These are phyloP conservation scores for Altica lythri DNA, from an alignment of 2,888 invertebrate genomes.

Conservation along the genomic window DNA sequence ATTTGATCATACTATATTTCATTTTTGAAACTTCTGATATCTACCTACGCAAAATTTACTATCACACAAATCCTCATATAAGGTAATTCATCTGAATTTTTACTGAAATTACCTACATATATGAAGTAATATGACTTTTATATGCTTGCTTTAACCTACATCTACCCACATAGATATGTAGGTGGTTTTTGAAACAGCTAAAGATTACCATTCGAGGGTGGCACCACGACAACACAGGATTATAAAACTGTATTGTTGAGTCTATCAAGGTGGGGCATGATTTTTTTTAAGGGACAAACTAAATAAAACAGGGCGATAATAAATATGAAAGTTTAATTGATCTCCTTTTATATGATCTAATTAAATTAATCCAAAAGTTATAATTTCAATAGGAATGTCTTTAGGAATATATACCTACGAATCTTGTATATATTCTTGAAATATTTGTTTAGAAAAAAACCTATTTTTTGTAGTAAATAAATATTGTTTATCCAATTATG, in stretches of 20 bases:
- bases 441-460: no score
- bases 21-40: conserved; percentile 10
- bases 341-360: no score
- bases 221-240: conserved; percentile 14
- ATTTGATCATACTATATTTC: conserved; percentile 5
- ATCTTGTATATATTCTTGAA: no score
- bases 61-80: conserved; percentile 30
- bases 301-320: neutral
- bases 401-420: no score
- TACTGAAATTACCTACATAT: conserved; percentile 34
- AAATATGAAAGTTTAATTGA: no score
- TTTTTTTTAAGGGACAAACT: neutral
- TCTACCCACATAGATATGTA: conserved; percentile 37
- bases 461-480: no score
- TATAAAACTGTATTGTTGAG: neutral
- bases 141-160: conserved; percentile 38
- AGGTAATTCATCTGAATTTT: conserved; percentile 33
- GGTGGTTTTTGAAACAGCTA: conserved; percentile 32
- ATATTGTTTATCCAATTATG: no score
- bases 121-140: conserved; percentile 37
- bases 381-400: no score
- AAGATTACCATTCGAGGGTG: conserved; percentile 38
- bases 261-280: conserved; percentile 5
- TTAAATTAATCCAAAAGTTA: no score
- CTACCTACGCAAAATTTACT: conserved; percentile 17